phyloP scores from a whole-genome alignment of 2,888 invertebrate genomes.

The Seira musarum region DNA sequence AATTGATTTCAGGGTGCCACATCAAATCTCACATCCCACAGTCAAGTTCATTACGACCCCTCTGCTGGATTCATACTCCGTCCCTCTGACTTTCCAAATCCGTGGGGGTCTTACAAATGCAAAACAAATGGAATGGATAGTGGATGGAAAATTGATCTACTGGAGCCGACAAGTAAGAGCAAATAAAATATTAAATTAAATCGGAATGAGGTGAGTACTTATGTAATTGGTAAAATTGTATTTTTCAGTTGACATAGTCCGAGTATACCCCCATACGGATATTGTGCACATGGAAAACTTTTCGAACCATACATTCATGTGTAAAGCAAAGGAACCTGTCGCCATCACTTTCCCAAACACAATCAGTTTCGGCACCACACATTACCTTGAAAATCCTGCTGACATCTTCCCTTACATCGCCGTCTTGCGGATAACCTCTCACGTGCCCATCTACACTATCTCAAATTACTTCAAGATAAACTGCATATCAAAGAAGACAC shows the following conservation, averaged over 20 bases:
- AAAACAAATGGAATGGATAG: slow-evolving; percentile 61
- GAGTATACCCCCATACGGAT: slow-evolving; percentile 41
- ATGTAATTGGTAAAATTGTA: slow-evolving; percentile 22
- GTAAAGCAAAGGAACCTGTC: slow-evolving; percentile 63
- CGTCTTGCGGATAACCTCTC: slow-evolving; percentile 55
- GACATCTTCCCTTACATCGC: slow-evolving; percentile 64
- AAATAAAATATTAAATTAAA: slow-evolving; percentile 9
- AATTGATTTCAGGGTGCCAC: slow-evolving; percentile 49
- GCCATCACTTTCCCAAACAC: slow-evolving; percentile 62
- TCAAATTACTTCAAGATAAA: slow-evolving; percentile 68
- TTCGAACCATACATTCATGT: slow-evolving; percentile 65
- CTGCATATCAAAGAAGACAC: slow-evolving; percentile 58
- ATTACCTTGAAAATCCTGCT: slow-evolving; percentile 57
- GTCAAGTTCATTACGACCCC: slow-evolving; percentile 63
- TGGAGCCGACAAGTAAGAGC: slow-evolving; percentile 63
- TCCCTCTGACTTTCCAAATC: slow-evolving; percentile 54
- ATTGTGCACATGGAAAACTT: slow-evolving; percentile 58
- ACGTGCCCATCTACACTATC: slow-evolving; percentile 62
- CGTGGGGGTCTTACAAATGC: slow-evolving; percentile 67
- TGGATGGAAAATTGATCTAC: slow-evolving; percentile 67
- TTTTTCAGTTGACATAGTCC: slow-evolving; percentile 52
- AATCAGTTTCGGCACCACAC: slow-evolving; percentile 56
- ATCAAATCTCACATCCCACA: slow-evolving; percentile 54
- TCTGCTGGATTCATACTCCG: slow-evolving; percentile 62
- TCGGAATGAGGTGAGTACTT: not conserved